phyloP scores from a whole-genome alignment of 2,113 vertebrate genomes.

The Pithys albifrons region DNA sequence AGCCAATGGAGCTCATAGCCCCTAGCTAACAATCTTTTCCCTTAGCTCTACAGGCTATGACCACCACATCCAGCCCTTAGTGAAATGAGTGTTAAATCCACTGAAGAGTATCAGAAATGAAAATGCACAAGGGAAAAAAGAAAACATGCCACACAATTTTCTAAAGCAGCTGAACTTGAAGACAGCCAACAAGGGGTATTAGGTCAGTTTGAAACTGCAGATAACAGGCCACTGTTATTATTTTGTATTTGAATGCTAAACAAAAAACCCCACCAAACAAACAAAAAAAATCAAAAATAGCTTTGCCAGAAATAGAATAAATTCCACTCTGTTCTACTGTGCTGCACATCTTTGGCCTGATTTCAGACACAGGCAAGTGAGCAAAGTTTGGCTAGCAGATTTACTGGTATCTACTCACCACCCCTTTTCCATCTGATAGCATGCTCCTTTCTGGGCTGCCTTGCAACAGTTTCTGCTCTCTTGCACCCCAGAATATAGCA shows the following conservation, averaged over 20 bases:
- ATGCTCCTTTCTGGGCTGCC: not conserved
- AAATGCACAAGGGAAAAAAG: not conserved
- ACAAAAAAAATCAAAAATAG: not conserved
- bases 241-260: not conserved
- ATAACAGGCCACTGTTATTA: not conserved
- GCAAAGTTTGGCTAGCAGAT: not conserved
- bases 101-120: slow-evolving; percentile 16
- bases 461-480: not conserved
- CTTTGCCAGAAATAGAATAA: not conserved
- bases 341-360: not conserved
- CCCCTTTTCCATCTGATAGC: not conserved
- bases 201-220: not conserved
- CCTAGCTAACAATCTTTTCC: slow-evolving; percentile 38
- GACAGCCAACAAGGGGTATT: not conserved
- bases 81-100: slow-evolving; percentile 22
- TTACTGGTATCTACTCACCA: not conserved
- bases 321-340: not conserved
- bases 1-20: slow-evolving; percentile 55
- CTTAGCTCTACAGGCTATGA: slow-evolving; percentile 50
- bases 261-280: not conserved
- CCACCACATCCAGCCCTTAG: slow-evolving; percentile 24
- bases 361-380: not conserved
- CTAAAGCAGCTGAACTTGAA: not conserved
- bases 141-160: not conserved
- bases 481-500: not conserved